phyloP scores from a whole-genome alignment of 2,113 vertebrate species.

The Thamnaconus septentrionalis region DNA sequence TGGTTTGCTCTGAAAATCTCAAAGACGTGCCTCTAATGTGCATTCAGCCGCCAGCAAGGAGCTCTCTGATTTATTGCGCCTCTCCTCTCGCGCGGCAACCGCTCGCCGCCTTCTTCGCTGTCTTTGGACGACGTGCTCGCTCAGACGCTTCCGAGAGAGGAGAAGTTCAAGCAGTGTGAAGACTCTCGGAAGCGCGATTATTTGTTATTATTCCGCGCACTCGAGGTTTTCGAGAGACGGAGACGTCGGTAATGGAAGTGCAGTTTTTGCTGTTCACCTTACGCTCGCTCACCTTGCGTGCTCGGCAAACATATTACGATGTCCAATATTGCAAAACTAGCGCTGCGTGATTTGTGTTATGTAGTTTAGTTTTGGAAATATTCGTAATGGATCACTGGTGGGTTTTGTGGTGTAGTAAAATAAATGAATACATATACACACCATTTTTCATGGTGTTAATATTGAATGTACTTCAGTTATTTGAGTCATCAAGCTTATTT shows the following conservation, averaged over 20 bases:
- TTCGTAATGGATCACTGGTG: not conserved
- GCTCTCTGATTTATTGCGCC: constrained; percentile 86
- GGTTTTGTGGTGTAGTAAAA: too few species aligned
- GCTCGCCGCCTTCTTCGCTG: constrained; percentile 27
- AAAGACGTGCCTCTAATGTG: constrained; percentile 98
- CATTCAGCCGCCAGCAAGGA: constrained; percentile 98
- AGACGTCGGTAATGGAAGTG: constrained; percentile 3
- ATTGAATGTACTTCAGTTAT: too few species aligned
- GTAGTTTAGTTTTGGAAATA: not conserved
- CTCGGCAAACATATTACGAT: not conserved
- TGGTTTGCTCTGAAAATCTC: constrained; percentile 95
- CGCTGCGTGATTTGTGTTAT: not conserved
- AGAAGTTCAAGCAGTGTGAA: constrained; percentile 22
- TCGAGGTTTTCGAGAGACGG: constrained; percentile 34
- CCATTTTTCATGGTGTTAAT: too few species aligned
- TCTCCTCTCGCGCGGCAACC: constrained; percentile 35
- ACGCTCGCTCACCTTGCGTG: not conserved
- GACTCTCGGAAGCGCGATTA: constrained; percentile 29
- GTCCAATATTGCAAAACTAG: not conserved
- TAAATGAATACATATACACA: too few species aligned
- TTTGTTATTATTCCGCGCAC: constrained; percentile 42
- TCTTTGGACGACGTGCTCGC: constrained; percentile 42
- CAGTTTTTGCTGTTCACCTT: constrained; percentile 3
- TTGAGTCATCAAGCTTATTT: too few species aligned
- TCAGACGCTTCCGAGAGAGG: constrained; percentile 31